Evolutionary conservation across 2,797 vertebrate species (phyloP).

Genomic region (Spinus pinus): DNA sequence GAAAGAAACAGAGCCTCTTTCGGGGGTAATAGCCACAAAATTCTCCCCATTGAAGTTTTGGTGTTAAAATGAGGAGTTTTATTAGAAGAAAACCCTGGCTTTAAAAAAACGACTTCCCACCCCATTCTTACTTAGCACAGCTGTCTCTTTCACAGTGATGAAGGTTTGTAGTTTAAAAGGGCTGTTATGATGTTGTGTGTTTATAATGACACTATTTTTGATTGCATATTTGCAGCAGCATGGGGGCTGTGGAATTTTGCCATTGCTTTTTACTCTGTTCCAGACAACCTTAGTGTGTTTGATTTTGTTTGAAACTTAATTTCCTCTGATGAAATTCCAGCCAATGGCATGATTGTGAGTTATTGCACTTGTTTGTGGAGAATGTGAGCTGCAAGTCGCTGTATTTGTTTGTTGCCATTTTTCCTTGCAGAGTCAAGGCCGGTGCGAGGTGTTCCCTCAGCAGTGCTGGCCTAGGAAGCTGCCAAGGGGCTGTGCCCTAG

Average conservation of each 20-base stretch:
- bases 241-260: not conserved
- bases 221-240: not conserved
- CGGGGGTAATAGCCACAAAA: not conserved
- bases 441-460: not conserved
- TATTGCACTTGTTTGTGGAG: not conserved
- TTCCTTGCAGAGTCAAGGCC: not conserved
- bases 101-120: not conserved
- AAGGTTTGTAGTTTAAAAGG: slow-evolving; percentile 11
- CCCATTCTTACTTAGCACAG: not conserved
- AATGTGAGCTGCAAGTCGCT: not conserved
- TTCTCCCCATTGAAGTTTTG: not conserved
- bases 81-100: not conserved
- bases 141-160: not conserved
- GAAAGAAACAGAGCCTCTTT: not conserved
- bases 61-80: not conserved
- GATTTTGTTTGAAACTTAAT: slow-evolving; percentile 5
- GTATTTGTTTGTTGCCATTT: not conserved
- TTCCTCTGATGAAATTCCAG: slow-evolving; percentile 22
- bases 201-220: not conserved
- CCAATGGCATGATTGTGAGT: not conserved
- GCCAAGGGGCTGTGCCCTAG: not conserved
- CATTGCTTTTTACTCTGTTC: not conserved
- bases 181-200: not conserved
- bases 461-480: accelerated
- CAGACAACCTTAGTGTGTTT: not conserved